phyloP scores from a whole-genome alignment of 2,888 invertebrate genomes.

The Eupeodes luniger region DNA sequence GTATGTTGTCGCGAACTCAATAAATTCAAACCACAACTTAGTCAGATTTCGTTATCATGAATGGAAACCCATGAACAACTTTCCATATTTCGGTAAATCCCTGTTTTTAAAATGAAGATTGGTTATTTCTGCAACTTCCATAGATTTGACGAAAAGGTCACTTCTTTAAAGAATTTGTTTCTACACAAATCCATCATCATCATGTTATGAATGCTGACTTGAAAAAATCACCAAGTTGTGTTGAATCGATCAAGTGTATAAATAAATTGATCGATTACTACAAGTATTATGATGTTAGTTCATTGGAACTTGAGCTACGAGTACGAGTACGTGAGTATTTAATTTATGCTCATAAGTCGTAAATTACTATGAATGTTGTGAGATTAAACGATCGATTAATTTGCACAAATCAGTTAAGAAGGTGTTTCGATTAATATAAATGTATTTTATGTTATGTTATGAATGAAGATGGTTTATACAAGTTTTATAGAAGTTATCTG shows the following conservation, averaged over 20 bases:
- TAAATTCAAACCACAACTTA: background rate
- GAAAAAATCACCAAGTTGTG: conserved; percentile 55
- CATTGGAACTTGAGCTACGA: conserved; percentile 35
- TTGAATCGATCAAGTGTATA: background rate
- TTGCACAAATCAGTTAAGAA: conserved; percentile 49
- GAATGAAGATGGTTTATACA: conserved; percentile 15
- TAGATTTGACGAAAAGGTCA: conserved; percentile 53
- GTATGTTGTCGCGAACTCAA: conserved; percentile 30
- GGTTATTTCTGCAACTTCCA: conserved; percentile 47
- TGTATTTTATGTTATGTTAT: background rate
- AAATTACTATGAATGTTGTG: conserved; percentile 45
- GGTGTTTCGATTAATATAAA: conserved; percentile 41
- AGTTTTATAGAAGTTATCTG: conserved; percentile 38
- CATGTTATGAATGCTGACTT: conserved; percentile 47
- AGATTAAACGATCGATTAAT: conserved; percentile 59
- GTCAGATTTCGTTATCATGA: no score
- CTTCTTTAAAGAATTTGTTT: background rate
- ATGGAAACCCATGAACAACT: conserved; percentile 39
- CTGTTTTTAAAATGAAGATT: conserved; percentile 27
- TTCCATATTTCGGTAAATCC: conserved; percentile 13
- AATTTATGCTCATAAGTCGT: background rate
- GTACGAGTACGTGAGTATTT: conserved; percentile 2
- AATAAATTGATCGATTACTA: conserved; percentile 57
- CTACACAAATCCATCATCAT: conserved; percentile 38
- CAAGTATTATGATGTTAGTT: conserved; percentile 16